Evolutionary conservation across 2,888 invertebrate genomes (phyloP), one percentile per base, ranked within the genome.

Genomic region (Myathropa florea): DNA sequence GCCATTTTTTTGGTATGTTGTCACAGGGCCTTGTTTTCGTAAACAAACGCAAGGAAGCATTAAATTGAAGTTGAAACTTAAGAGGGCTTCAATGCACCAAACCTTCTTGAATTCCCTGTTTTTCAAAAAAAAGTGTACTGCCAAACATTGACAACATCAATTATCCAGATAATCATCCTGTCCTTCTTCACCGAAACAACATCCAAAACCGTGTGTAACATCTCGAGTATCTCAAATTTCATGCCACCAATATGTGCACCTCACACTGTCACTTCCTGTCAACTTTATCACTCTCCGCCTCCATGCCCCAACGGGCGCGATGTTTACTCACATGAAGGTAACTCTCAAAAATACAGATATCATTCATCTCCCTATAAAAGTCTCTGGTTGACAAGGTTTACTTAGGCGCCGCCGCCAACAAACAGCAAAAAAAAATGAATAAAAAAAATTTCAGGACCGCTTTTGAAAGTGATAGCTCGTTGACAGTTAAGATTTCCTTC

Each of bases 401-500:
- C 46, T 46, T 46, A 46, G 46, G 46, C 46, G 46, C 46, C 46
- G 46, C 9, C 46, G 9, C 7, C 46, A 46, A n/a, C 18, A 18
- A 12, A 18, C 0, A 46, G 6, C 46, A 46, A 1, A 39, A 39
- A 39, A n/a, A 46, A n/a, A 46, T 2, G 7, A 46, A 46, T 7
- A 46, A 53, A 65, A 24, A 65, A 10, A 4, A 1, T 24, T 12
- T 36, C 36, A 26, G 46, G 18, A 65, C 24, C 9, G 36, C 30
- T 57, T 64, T 57, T 55, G 36, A 75, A 64, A 75, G 55, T 64
- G 64, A 75, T 64, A 64, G 64, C 64, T 57, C 26, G 12, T 64
- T 64, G 30, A 63, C 72, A 30, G 72, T 57, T 57, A 36, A 57
- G 55, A 64, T n/a, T 24, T 39, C 18, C 60, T 28, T 9, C 55